Evolutionary conservation across 64 coral and sea anemone species (phyloP).

Genomic region (Actinia equina): DNA sequence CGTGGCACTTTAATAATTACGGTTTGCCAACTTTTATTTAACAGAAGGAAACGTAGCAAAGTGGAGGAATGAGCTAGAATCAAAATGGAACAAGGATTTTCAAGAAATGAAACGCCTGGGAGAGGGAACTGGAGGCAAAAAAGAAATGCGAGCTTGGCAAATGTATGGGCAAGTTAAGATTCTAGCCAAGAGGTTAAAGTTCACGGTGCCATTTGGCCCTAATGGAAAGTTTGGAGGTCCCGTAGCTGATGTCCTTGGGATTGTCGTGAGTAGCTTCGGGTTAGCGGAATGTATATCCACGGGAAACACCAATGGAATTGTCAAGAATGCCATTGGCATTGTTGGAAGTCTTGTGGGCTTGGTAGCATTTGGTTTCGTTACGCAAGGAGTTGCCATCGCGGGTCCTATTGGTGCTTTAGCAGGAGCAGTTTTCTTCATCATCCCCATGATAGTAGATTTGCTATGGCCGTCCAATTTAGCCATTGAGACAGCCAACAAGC

Average conservation of each 20-base stretch:
- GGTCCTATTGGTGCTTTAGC: conserved; percentile 28
- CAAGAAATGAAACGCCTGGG: neutral
- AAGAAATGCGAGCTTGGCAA: conserved; percentile 2
- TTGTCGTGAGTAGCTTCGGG: conserved; percentile 41
- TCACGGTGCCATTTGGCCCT: neutral
- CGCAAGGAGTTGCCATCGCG: neutral
- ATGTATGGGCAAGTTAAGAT: neutral
- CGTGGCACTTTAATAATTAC: too few relatives aligned
- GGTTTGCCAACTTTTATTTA: too few relatives aligned
- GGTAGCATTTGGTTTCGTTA: conserved; percentile 23
- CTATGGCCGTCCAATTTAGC: conserved; percentile 63
- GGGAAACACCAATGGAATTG: conserved; percentile 52
- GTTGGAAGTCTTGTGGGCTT: conserved; percentile 49
- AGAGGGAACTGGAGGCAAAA: neutral
- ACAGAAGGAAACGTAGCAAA: neutral
- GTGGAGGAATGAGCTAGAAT: neutral
- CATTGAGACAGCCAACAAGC: conserved; percentile 71
- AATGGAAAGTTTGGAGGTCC: conserved; percentile 28
- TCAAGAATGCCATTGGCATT: conserved; percentile 56
- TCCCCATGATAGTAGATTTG: conserved; percentile 41
- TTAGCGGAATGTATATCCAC: conserved; percentile 42
- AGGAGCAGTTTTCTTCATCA: conserved; percentile 43
- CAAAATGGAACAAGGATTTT: neutral
- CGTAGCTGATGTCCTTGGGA: conserved; percentile 57
- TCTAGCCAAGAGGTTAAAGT: conserved; percentile 35